Evolutionary conservation across 92 coral and sea anemone genomes (phyloP).

Genomic region (Siderastrea radians): DNA sequence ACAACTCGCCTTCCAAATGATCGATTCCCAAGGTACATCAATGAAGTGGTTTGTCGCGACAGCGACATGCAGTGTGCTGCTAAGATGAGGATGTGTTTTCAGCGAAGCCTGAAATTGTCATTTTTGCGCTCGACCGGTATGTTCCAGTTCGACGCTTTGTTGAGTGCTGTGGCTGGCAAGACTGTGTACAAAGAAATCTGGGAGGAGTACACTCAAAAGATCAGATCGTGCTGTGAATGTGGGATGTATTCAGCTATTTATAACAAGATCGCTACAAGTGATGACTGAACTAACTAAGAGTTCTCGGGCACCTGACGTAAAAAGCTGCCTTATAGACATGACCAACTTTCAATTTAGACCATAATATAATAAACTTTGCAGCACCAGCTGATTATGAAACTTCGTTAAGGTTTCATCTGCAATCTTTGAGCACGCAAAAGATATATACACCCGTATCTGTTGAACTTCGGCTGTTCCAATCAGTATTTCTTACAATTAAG

Average conservation of each 20-base stretch:
- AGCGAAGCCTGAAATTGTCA: constrained; percentile 22
- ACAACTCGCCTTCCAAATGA: constrained; percentile 38
- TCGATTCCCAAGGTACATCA: constrained; percentile 60
- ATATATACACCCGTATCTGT: no score
- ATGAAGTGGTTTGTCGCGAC: constrained; percentile 69
- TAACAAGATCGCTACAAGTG: background rate
- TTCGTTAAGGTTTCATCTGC: no score
- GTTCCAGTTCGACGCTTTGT: constrained; percentile 2
- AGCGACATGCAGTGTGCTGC: constrained; percentile 26
- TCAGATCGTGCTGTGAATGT: constrained; percentile 46
- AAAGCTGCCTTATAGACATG: no score
- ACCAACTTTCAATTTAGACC: no score
- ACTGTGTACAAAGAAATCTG: constrained; percentile 30
- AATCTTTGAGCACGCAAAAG: no score
- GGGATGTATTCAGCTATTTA: constrained; percentile 4
- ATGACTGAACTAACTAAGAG: background rate
- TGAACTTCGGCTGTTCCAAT: no score
- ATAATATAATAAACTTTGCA: no score
- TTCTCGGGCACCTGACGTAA: background rate
- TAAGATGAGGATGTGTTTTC: constrained; percentile 19
- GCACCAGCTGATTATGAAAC: no score
- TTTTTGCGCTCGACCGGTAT: constrained; percentile 33
- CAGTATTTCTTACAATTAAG: no score
- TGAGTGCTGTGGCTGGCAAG: constrained; percentile 17
- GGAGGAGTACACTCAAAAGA: constrained; percentile 33